phyloP scores from a whole-genome alignment of 1,140 invertebrate species.

The Phymorhynchus buccinoides region DNA sequence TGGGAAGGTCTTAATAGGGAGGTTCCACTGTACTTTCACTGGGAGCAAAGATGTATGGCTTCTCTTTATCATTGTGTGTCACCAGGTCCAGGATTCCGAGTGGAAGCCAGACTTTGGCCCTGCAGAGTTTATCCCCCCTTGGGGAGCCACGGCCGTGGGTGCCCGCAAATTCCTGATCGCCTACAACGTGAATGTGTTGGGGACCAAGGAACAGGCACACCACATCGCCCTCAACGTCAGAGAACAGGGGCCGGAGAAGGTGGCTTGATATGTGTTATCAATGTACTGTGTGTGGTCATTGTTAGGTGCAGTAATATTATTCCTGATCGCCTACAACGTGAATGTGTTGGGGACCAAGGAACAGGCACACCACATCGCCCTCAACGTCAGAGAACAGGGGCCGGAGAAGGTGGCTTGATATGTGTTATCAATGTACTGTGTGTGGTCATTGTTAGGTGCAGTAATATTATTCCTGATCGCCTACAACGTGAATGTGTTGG shows the following conservation, averaged over 20 bases:
- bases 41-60: neutral
- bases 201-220: slow-evolving; percentile 80
- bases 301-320: too few relatives aligned
- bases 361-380: slow-evolving; percentile 79
- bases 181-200: slow-evolving; percentile 79
- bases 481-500: slow-evolving; percentile 79
- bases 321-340: slow-evolving; percentile 79
- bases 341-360: slow-evolving; percentile 79
- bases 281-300: too few relatives aligned
- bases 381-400: slow-evolving; percentile 78
- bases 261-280: too few relatives aligned
- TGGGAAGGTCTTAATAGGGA: too few relatives aligned
- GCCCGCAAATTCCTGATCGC: slow-evolving; percentile 80
- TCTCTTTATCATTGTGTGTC: neutral
- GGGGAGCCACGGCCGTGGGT: slow-evolving; percentile 79
- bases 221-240: slow-evolving; percentile 78
- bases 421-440: too few relatives aligned
- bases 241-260: slow-evolving; percentile 74
- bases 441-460: neutral
- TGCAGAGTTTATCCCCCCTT: slow-evolving; percentile 75
- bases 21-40: too few relatives aligned
- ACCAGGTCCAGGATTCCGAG: slow-evolving; percentile 71
- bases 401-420: slow-evolving; percentile 50
- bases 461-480: slow-evolving; percentile 77
- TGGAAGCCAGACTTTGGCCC: slow-evolving; percentile 79